Evolutionary conservation across 1,140 invertebrate genomes (phyloP), one percentile per base, ranked within the genome.

Genomic region (Zaprionus lachaisei): DNA sequence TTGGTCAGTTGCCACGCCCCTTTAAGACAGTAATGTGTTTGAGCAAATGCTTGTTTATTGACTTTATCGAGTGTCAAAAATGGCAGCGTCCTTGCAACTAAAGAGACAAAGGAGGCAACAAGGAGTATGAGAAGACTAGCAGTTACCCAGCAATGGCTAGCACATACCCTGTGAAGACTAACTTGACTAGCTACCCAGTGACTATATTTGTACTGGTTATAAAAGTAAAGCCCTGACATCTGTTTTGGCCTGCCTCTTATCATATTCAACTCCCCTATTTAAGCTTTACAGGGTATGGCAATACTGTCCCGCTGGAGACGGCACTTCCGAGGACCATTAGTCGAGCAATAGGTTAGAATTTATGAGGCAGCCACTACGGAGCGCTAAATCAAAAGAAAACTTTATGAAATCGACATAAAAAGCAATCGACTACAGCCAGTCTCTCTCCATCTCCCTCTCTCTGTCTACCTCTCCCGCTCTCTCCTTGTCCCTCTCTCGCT

Each of bases 11-110:
- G n/a, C 22, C 44, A 51, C 44, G 58, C 47, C 58, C 31, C 38
- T 5, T 3, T 34, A 31, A 34, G 24, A 38, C 28, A 65, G 51
- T 28, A 66, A 73, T 66, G 47, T 5, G 24, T 34, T 62, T 44
- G 62, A 77, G 20, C 47, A 47, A 44, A 47, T 47, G 72, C 71
- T 58, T 73, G 51, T 74, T 86, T 86, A 80, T 87, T 87, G 77
- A 77, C 83, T 77, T 83, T 86, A 74, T 86, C 68, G 69, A 83
- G 80, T 85, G 83, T 80, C 83, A 80, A 82, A 82, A 86, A 79
- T 82, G 67, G 72, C 83, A 82, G 79, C 71, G 85, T 80, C 81
- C 72, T 85, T 79, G 60, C 64, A 74, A 81, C 78, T 74, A 77
- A 54, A 64, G 64, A 71, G 24, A 75, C 51, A 71, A 74, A 71